Conservation (phyloP, 35 echinoderm and acorn worm genomes). For the Patiria miniata region DNA sequence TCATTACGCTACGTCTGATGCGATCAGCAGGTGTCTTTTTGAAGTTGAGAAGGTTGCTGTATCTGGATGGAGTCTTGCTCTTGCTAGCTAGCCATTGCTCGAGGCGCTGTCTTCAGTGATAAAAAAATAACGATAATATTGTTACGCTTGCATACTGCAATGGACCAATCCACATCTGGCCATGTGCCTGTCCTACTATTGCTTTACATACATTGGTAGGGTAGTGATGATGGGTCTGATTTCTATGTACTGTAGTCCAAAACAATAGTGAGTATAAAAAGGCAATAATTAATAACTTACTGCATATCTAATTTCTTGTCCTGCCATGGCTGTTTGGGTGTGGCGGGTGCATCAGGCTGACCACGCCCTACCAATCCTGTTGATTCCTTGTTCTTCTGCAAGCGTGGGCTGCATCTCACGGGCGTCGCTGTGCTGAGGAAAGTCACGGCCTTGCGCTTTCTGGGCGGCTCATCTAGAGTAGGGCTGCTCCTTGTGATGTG, state of each 20-base stretch:
- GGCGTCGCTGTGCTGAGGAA: background rate
- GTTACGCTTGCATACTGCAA: background rate
- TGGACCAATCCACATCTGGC: background rate
- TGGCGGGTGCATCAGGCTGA: background rate
- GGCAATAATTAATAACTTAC: background rate
- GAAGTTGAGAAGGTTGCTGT: constrained; percentile 48
- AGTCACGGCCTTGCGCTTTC: background rate
- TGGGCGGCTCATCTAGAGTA: background rate
- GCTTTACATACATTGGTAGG: background rate
- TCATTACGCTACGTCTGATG: background rate
- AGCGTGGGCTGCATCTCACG: constrained; percentile 33
- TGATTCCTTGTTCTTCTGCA: background rate
- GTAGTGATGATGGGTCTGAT: no score
- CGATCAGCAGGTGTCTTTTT: constrained; percentile 30
- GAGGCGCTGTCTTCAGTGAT: constrained; percentile 20
- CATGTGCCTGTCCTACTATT: background rate
- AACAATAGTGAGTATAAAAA: no score
- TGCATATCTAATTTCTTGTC: background rate
- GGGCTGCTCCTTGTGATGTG: background rate
- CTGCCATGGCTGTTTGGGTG: background rate
- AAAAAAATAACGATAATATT: background rate
- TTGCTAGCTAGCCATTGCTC: constrained; percentile 44
- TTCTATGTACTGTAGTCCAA: no score
- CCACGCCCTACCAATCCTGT: background rate
- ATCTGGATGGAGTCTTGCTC: constrained; percentile 53